Evolutionary conservation across 2,888 invertebrate genomes (phyloP).

Genomic region (Ichneumoninae sp.): DNA sequence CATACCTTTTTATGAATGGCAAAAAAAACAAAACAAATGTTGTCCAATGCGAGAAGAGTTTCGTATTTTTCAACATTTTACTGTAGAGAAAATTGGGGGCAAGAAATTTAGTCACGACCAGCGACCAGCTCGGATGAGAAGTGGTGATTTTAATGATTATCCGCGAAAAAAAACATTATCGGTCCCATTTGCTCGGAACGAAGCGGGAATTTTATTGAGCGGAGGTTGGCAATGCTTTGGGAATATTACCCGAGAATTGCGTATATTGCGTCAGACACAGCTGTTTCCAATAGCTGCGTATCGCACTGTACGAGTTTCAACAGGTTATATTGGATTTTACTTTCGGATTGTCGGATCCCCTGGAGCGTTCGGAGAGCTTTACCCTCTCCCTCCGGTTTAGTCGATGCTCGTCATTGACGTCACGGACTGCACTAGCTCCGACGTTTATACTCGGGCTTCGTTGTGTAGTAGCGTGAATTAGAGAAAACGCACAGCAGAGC

Average conservation of each 20-base stretch:
- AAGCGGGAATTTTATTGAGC: neutral
- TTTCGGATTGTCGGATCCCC: conserved; percentile 6
- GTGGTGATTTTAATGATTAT: too few relatives aligned
- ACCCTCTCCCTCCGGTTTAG: neutral
- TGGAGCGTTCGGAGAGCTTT: conserved; percentile 12
- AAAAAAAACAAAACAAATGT: neutral
- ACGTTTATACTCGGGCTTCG: neutral
- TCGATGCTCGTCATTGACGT: conserved; percentile 43
- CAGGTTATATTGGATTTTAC: conserved; percentile 51
- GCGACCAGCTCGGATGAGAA: too few relatives aligned
- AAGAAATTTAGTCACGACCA: too few relatives aligned
- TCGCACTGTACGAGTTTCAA: conserved; percentile 28
- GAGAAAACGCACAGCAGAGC: neutral
- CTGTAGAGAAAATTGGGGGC: too few relatives aligned
- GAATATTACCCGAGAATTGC: conserved; percentile 29
- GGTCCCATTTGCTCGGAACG: too few relatives aligned
- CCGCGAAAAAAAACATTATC: too few relatives aligned
- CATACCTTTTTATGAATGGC: neutral
- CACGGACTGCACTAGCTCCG: conserved; percentile 15
- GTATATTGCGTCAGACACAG: conserved; percentile 52
- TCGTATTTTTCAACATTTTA: neutral
- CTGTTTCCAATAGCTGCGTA: conserved; percentile 5
- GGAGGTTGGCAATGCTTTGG: neutral
- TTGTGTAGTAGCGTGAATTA: neutral
- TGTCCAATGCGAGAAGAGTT: neutral